Evolutionary conservation across 2,888 invertebrate genomes (phyloP).

Genomic region (Ptycholaimellus sp.): DNA sequence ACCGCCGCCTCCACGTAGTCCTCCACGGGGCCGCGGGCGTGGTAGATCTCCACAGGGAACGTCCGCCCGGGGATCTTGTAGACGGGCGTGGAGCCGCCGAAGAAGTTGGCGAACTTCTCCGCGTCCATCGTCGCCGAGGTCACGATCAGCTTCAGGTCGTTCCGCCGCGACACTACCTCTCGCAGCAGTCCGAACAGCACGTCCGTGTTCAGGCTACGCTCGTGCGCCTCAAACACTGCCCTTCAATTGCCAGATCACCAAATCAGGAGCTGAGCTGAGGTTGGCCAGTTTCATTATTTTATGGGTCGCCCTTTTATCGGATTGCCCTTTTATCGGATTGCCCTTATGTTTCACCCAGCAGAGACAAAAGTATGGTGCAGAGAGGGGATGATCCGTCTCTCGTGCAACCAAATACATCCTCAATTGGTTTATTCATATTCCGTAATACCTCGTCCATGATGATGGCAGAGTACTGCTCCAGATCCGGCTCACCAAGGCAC

Average conservation of each 20-base stretch:
- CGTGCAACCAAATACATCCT: too few species aligned
- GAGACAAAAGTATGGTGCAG: too few species aligned
- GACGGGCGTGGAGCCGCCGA: constrained; percentile 97
- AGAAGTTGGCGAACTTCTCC: constrained; percentile 81
- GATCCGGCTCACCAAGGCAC: constrained; percentile 75
- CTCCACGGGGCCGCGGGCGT: constrained; percentile 75
- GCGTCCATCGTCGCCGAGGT: constrained; percentile 99
- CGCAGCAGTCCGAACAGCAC: constrained; percentile 57
- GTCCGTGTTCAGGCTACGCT: constrained; percentile 85
- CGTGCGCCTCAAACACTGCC: too few species aligned
- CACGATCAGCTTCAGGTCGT: constrained; percentile 73
- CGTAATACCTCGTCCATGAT: constrained; percentile 98
- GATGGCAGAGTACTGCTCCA: constrained; percentile 84
- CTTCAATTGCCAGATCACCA: too few species aligned
- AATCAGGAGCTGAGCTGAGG: too few species aligned
- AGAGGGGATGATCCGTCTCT: too few species aligned
- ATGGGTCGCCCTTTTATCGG: too few species aligned
- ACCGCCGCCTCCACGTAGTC: constrained; percentile 97
- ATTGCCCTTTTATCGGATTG: too few species aligned
- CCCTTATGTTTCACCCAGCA: too few species aligned
- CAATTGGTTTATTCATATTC: too few species aligned
- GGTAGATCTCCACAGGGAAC: constrained; percentile 80
- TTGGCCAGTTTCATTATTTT: too few species aligned
- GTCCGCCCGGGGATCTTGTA: constrained; percentile 91
- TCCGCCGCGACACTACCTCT: constrained; percentile 50